phyloP scores from a whole-genome alignment of 2,113 vertebrate species.

The Gasterosteus nipponicus region DNA sequence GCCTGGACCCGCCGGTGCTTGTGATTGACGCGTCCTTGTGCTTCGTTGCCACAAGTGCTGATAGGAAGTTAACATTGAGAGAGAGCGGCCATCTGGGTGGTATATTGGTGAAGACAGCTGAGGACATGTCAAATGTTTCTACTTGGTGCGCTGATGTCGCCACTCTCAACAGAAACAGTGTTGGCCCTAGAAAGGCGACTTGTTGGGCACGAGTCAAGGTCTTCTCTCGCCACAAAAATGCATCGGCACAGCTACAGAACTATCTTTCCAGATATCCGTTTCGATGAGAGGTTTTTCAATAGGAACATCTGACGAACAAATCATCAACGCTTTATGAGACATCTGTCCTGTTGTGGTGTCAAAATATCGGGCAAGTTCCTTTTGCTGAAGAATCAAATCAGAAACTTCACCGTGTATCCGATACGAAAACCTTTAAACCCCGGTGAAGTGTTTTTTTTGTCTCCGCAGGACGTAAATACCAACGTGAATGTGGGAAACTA shows the following conservation, averaged over 20 bases:
- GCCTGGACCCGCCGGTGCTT: constrained; percentile 11
- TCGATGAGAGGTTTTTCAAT: neutral
- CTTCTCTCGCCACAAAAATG: neutral
- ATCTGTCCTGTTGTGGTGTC: neutral
- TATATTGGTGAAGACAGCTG: constrained; percentile 76
- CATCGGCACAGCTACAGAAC: neutral
- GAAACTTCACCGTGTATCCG: neutral
- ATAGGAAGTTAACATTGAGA: constrained; percentile 64
- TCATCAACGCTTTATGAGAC: neutral
- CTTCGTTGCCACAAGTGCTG: constrained; percentile 72
- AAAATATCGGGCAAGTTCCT: neutral
- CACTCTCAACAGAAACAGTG: constrained; percentile 17
- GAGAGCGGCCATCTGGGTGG: constrained; percentile 73
- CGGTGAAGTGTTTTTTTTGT: neutral
- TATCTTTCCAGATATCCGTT: neutral
- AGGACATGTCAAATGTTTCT: constrained; percentile 62
- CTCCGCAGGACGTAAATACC: constrained; percentile 35
- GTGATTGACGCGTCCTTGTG: constrained; percentile 73
- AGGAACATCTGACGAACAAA: neutral
- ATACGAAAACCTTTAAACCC: neutral
- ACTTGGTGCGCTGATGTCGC: constrained; percentile 35
- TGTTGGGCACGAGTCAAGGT: neutral
- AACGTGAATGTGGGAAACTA: constrained; percentile 19
- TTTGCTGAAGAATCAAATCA: neutral
- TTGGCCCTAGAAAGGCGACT: neutral